Evolutionary conservation across 2,113 vertebrate species (phyloP).

Genomic region (Nannobrachium achirus): DNA sequence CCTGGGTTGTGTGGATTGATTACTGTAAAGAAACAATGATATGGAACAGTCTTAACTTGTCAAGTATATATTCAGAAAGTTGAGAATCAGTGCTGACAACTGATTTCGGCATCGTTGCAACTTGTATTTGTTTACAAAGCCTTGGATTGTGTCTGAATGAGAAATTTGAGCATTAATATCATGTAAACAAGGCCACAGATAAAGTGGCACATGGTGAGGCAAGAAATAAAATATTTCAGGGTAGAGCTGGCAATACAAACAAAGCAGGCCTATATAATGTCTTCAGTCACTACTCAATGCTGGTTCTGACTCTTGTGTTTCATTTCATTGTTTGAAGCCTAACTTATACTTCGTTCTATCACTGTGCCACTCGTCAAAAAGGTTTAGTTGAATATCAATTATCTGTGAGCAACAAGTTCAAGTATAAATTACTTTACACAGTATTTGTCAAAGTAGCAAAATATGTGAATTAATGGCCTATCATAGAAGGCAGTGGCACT

Average conservation of each 20-base stretch:
- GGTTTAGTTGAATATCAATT: no score
- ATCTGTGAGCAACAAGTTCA: no score
- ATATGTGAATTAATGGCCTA: conserved; percentile 11
- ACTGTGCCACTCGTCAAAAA: no score
- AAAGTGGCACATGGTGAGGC: background rate
- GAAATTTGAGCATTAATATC: no score
- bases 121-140: background rate
- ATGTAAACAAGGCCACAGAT: background rate
- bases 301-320: no score
- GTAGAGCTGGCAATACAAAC: background rate
- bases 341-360: no score
- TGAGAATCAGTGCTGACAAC: background rate
- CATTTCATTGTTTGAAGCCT: no score
- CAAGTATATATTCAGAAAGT: background rate
- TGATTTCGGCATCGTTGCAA: background rate
- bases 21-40: background rate
- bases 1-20: background rate
- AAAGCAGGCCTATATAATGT: background rate
- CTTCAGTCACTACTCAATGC: background rate
- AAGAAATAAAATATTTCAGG: background rate
- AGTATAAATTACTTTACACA: background rate
- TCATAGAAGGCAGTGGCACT: conserved; percentile 11
- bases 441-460: background rate
- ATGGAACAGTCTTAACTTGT: no score
- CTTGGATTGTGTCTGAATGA: background rate